Evolutionary conservation across 1,140 invertebrate genomes (phyloP).

Genomic region (Episyrphus balteatus): DNA sequence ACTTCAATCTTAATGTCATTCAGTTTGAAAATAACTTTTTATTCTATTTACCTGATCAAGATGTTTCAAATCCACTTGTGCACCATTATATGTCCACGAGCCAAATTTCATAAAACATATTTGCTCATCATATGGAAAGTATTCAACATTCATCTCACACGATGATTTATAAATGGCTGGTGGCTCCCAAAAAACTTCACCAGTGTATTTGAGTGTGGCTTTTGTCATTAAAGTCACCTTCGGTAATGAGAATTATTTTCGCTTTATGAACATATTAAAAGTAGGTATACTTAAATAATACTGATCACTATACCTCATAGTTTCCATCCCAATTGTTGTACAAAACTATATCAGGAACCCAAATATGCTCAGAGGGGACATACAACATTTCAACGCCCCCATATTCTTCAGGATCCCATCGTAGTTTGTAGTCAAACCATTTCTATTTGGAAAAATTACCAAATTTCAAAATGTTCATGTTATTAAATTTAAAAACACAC

Average conservation of each 20-base stretch:
- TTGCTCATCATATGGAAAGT: constrained; percentile 91
- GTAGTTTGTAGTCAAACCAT: constrained; percentile 89
- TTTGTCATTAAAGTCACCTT: constrained; percentile 92
- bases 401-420: constrained; percentile 88
- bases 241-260: no score
- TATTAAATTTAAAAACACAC: constrained; percentile 4
- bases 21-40: no score
- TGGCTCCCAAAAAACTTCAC: constrained; percentile 92
- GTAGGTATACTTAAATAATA: not conserved
- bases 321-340: constrained; percentile 93
- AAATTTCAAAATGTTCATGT: constrained; percentile 1
- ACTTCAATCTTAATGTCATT: no score
- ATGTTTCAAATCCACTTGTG: constrained; percentile 79
- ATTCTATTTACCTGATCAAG: constrained; percentile 55
- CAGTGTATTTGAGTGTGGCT: constrained; percentile 78
- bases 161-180: constrained; percentile 98
- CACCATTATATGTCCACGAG: constrained; percentile 88
- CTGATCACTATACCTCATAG: constrained; percentile 58
- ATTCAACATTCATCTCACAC: constrained; percentile 91
- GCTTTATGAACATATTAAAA: not conserved
- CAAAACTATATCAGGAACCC: constrained; percentile 80
- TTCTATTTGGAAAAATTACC: constrained; percentile 48
- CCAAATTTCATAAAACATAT: constrained; percentile 93
- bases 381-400: constrained; percentile 86
- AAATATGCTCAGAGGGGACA: constrained; percentile 86